These are phyloP conservation scores for Alca torda DNA, from an alignment of 2,797 vertebrate species.

Conservation along the genomic window DNA sequence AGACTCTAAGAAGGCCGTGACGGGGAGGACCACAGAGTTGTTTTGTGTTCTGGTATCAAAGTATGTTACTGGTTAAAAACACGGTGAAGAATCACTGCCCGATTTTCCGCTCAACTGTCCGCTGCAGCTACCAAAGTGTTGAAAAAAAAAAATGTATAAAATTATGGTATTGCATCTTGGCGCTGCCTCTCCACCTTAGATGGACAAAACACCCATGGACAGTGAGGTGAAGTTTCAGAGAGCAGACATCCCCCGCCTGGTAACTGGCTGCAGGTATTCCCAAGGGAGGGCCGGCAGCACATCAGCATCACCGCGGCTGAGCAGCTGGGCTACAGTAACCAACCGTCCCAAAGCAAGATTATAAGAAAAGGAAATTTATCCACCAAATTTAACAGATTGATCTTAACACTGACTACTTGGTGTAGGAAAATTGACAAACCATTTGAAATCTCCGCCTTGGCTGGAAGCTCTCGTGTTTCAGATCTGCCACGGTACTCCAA, in stretches of 20 bases:
- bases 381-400: neutral
- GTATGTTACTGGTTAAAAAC: constrained; percentile 51
- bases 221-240: neutral
- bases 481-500: neutral
- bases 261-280: neutral
- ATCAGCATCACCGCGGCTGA: neutral
- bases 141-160: neutral
- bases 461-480: constrained; percentile 18
- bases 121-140: constrained; percentile 24
- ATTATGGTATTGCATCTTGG: neutral
- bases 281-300: neutral
- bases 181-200: neutral
- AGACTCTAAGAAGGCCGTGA: neutral
- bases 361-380: neutral
- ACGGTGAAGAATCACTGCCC: neutral
- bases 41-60: constrained; percentile 51
- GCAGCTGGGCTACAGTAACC: neutral
- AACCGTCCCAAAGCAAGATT: neutral
- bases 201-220: neutral
- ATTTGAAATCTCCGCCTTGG: neutral
- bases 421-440: neutral
- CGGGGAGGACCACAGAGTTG: neutral
- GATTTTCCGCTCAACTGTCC: neutral
- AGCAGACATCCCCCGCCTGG: neutral
- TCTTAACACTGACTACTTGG: neutral